Evolutionary conservation across 37 sponge, comb jelly and placozoan species (phyloP).

Genomic region (Aplysina aerophoba): DNA sequence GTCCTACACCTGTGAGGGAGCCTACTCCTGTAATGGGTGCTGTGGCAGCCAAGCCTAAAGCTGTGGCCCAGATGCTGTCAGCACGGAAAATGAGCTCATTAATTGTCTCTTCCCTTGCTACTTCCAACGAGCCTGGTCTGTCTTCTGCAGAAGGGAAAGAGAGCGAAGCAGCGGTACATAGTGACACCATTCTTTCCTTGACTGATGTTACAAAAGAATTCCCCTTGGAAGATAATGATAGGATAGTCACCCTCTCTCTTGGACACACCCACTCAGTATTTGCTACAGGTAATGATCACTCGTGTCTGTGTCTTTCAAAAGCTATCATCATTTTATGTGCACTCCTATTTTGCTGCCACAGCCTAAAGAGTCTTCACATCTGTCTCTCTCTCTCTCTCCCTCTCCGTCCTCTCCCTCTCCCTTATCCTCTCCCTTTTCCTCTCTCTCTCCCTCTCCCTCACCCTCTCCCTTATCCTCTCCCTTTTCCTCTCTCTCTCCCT

Average conservation of each 20-base stretch:
- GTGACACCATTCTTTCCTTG: background rate
- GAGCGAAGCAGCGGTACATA: too few relatives aligned
- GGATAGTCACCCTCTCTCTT: background rate
- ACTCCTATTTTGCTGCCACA: too few relatives aligned
- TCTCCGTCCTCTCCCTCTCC: background rate
- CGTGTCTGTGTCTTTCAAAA: too few relatives aligned
- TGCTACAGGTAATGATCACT: conserved; percentile 5
- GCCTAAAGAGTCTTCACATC: too few relatives aligned
- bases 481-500: conserved; percentile 19
- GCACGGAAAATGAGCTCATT: conserved; percentile 11
- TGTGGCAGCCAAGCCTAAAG: conserved; percentile 17
- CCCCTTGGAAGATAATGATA: conserved; percentile 6
- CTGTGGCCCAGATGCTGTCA: conserved; percentile 10
- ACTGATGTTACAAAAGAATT: conserved; percentile 16
- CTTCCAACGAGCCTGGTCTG: background rate
- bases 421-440: too few relatives aligned
- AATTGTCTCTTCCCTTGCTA: conserved; percentile 11
- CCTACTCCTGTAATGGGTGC: background rate
- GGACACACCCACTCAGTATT: conserved; percentile 21
- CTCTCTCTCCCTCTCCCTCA: background rate
- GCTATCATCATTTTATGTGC: too few relatives aligned
- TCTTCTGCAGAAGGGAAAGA: background rate
- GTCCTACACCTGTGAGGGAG: background rate
- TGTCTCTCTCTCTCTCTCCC: too few relatives aligned
- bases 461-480: too few relatives aligned